Conservation (phyloP, 92 coral and sea anemone genomes). For the Heliopora coerulea region DNA sequence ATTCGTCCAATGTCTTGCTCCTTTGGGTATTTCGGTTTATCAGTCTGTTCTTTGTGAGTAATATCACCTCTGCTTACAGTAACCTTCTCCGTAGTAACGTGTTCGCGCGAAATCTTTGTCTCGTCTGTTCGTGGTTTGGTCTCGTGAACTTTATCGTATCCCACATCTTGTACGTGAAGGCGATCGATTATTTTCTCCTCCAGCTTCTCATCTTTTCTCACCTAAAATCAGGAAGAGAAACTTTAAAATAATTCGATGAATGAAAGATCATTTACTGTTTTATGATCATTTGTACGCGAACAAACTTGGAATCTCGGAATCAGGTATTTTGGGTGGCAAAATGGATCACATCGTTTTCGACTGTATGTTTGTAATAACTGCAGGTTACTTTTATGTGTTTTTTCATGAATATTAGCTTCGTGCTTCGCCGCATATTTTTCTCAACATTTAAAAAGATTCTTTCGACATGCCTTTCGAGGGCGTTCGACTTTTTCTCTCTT, state of each 20-base stretch:
- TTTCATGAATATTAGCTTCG: neutral
- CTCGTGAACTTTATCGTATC: no score
- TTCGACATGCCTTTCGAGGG: conserved; percentile 14
- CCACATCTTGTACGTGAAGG: no score
- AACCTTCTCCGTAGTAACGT: neutral
- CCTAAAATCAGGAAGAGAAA: no score
- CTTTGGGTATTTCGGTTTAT: conserved; percentile 1
- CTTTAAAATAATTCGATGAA: neutral
- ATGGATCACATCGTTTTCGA: no score
- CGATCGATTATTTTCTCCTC: no score
- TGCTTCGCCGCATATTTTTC: neutral
- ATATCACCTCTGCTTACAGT: neutral
- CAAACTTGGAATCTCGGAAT: no score
- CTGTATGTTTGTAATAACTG: no score
- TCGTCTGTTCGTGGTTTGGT: neutral
- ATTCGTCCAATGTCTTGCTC: conserved; percentile 19
- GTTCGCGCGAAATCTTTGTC: neutral
- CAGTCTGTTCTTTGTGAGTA: conserved; percentile 2
- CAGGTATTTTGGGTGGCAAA: no score
- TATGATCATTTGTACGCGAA: no score
- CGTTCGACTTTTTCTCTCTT: neutral
- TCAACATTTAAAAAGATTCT: neutral
- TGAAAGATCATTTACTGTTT: neutral
- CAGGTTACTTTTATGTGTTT: no score
- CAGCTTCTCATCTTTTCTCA: no score